phyloP scores from a whole-genome alignment of 1,140 invertebrate genomes.

The Tetragonula clypearis region DNA sequence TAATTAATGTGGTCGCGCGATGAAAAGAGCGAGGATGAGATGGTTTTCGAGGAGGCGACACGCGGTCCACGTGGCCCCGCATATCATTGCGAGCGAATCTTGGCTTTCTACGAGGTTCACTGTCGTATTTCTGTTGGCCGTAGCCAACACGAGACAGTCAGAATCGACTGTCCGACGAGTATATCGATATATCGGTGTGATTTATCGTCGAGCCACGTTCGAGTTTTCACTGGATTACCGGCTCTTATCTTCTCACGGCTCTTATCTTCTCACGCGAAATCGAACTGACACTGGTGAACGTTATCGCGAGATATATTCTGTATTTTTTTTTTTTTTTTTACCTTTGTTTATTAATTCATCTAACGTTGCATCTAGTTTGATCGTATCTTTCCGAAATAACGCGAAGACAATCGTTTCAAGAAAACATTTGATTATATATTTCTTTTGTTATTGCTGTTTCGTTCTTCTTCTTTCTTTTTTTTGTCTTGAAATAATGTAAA shows the following conservation, averaged over 20 bases:
- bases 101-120: conserved; percentile 27
- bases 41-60: neutral
- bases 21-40: neutral
- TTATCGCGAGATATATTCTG: neutral
- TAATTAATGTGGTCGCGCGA: conserved; percentile 24
- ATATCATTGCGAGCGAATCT: conserved; percentile 40
- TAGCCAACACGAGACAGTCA: conserved; percentile 5
- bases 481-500: too few species aligned
- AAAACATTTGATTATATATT: too few species aligned
- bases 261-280: neutral
- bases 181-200: conserved; percentile 40
- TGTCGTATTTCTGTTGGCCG: conserved; percentile 20
- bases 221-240: conserved; percentile 34
- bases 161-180: conserved; percentile 11
- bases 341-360: neutral
- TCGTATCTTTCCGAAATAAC: too few species aligned
- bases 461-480: too few species aligned
- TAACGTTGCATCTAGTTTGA: neutral
- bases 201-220: conserved; percentile 24
- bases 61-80: conserved; percentile 30
- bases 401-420: too few species aligned
- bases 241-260: neutral
- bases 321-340: neutral
- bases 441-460: too few species aligned
- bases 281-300: neutral